phyloP scores from a whole-genome alignment of 2,888 invertebrate genomes.

The Diadegma fenestrale region DNA sequence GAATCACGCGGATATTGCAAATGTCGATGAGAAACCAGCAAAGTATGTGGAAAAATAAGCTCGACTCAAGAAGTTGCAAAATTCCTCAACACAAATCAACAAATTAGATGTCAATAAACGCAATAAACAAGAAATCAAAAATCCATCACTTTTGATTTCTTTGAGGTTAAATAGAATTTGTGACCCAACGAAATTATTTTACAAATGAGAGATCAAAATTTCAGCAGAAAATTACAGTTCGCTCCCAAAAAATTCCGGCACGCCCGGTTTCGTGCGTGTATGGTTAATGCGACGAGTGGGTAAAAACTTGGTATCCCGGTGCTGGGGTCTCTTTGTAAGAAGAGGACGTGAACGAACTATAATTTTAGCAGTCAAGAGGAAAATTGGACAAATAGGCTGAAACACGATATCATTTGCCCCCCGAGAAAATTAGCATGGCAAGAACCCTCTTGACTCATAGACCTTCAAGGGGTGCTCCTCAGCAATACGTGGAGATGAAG shows the following conservation, averaged over 20 bases:
- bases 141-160: background rate
- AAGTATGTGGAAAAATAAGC: background rate
- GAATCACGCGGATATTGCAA: conserved; percentile 7
- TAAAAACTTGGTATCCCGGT: background rate
- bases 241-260: background rate
- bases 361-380: conserved; percentile 29
- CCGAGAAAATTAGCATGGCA: conserved; percentile 46
- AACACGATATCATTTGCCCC: conserved; percentile 58
- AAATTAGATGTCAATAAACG: background rate
- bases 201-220: background rate
- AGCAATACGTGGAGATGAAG: conserved; percentile 35
- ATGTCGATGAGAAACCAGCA: conserved; percentile 1
- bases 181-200: background rate
- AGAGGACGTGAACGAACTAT: background rate
- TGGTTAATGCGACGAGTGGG: background rate
- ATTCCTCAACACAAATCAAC: background rate
- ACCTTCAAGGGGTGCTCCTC: conserved; percentile 53
- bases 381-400: conserved; percentile 53
- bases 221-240: background rate
- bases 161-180: background rate
- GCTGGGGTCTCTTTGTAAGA: background rate
- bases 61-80: background rate
- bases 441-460: conserved; percentile 56
- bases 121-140: background rate
- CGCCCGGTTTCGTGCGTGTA: background rate